phyloP scores from a whole-genome alignment of 1,140 invertebrate species.

The Gryllus bimaculatus region DNA sequence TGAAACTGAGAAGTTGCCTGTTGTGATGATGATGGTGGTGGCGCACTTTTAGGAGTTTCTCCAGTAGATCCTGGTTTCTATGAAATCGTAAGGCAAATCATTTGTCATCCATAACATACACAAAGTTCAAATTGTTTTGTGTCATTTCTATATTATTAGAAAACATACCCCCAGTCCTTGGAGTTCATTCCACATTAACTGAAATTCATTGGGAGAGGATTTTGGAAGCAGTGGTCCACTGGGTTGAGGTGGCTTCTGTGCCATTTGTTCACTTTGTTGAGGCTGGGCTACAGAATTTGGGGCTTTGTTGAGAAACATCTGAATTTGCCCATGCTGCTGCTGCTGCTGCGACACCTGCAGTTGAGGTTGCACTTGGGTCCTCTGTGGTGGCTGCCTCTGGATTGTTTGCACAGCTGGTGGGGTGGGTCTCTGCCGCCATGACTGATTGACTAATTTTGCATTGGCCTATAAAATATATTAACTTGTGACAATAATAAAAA shows the following conservation, averaged over 20 bases:
- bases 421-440: background rate
- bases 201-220: background rate
- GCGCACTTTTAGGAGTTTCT: too few relatives aligned
- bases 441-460: background rate
- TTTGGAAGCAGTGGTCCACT: background rate
- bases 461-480: too few relatives aligned
- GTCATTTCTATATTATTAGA: too few relatives aligned
- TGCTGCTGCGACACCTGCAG: background rate
- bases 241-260: background rate
- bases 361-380: background rate
- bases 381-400: background rate
- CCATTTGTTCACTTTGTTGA: background rate
- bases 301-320: background rate
- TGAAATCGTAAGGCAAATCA: too few relatives aligned
- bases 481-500: too few relatives aligned
- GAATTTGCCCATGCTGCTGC: background rate
- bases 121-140: too few relatives aligned
- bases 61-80: too few relatives aligned
- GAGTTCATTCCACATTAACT: background rate
- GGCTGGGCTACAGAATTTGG: background rate
- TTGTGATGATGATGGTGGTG: too few relatives aligned
- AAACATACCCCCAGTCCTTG: background rate
- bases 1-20: too few relatives aligned
- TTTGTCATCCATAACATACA: too few relatives aligned
- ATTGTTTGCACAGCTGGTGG: background rate